Base-by-base conservation (phyloP, 2,797 vertebrate genomes). In the Channallabes apus region DNA sequence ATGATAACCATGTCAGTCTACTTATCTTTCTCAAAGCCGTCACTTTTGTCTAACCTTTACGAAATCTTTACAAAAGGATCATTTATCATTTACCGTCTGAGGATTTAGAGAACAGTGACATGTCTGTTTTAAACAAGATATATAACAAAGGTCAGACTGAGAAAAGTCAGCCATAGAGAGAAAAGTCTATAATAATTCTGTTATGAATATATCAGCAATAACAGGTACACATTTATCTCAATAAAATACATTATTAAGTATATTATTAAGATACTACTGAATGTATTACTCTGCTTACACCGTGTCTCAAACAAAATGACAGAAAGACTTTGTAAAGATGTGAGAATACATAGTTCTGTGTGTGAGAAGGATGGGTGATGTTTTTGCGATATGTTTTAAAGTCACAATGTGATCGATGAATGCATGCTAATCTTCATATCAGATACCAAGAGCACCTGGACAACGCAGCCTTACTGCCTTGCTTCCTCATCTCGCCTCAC, bases 341-440 rank as follows among this genome's bases (percentile, higher is more conserved):
- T 78, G 6, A 1, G 56, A 35, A 35, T n/a, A n/a, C n/a, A n/a
- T 38, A 61, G 76, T 78, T 38, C 38, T 38, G 59, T 32, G 32
- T 32, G 32, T 35, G 35, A 35, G 51, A 54, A 76, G 51, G 72
- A 56, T 76, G 14, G 56, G n/a, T 56, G 71, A 54, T 73, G 71
- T 27, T 54, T 61, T 8, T 27, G 20, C 32, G 73, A 78, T 61
- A 41, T 14, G 15, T 12, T 61, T 38, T 61, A 78, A 78, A 78
- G 76, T 78, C 35, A 17, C 22, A 6, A 58, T n/a, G 22, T 79
- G 58, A 79, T 62, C 2, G 32, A 79, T 79, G 76, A 62, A 22
- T 27, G 32, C 76, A 79, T 62, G 58, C 20, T 79, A 79, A 79
- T 79, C 32, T n/a, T 78, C 1, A 12, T 78, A 17, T 61, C 54